These are phyloP conservation scores for Chloroceryle inda DNA, from an alignment of 2,797 vertebrate genomes.

Conservation along the genomic window DNA sequence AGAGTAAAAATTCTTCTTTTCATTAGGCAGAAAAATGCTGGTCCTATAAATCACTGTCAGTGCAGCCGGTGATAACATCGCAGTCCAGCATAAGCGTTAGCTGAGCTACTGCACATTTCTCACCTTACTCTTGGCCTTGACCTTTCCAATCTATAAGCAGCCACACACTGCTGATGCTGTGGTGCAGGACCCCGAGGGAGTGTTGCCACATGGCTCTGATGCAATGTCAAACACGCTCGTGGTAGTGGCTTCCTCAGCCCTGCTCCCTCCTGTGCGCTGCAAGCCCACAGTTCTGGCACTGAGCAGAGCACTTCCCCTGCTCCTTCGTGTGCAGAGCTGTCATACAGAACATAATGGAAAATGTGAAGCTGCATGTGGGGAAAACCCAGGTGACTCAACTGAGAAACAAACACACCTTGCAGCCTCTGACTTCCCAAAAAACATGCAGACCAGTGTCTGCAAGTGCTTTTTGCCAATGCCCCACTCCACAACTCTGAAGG, in stretches of 20 bases:
- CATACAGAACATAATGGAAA: background rate
- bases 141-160: background rate
- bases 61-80: fast-evolving
- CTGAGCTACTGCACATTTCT: background rate
- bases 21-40: background rate
- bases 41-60: background rate
- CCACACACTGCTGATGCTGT: background rate
- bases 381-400: background rate
- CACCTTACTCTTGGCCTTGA: background rate
- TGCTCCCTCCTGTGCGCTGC: fast-evolving
- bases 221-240: background rate
- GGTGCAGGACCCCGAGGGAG: background rate
- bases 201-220: background rate
- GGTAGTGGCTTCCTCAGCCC: background rate
- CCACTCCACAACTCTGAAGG: background rate
- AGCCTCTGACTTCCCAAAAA: background rate
- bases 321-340: background rate
- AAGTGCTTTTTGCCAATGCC: background rate
- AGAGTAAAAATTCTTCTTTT: background rate
- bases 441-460: fast-evolving
- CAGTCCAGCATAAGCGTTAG: background rate
- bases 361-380: background rate
- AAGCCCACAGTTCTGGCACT: fast-evolving
- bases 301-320: fast-evolving
- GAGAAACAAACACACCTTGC: background rate